Conservation (phyloP, 2,888 invertebrate species). For the Drosophila bunnanda region DNA sequence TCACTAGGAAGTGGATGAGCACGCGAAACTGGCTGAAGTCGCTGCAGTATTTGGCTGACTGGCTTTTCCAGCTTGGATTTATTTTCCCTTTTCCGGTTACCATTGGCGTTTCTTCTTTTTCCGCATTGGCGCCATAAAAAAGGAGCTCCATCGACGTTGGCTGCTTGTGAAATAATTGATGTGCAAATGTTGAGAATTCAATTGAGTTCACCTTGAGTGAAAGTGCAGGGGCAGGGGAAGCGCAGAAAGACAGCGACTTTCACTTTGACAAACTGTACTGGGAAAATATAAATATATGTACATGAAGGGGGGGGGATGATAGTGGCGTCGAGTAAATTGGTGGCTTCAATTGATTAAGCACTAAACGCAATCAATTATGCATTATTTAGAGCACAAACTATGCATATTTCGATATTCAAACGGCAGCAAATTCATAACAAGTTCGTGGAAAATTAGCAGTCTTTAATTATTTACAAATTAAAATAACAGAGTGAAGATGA, state of each 20-base stretch:
- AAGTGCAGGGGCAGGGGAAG: conserved; percentile 2
- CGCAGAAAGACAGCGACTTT: conserved; percentile 28
- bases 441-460: conserved; percentile 22
- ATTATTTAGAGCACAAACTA: conserved; percentile 20
- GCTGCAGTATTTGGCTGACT: conserved; percentile 43
- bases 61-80: conserved; percentile 17
- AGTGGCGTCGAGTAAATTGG: conserved; percentile 25
- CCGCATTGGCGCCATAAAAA: conserved; percentile 17
- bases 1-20: conserved; percentile 10
- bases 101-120: conserved; percentile 15
- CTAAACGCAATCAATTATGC: conserved; percentile 37
- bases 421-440: conserved; percentile 2
- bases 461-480: conserved; percentile 11
- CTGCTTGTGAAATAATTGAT: conserved; percentile 61
- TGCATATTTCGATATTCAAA: conserved; percentile 1
- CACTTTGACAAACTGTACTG: conserved; percentile 15
- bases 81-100: conserved; percentile 14
- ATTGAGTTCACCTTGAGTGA: conserved; percentile 55
- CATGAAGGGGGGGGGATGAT: neutral
- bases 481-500: neutral
- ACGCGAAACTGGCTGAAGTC: conserved; percentile 8
- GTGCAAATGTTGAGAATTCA: conserved; percentile 59
- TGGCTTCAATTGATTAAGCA: conserved; percentile 37
- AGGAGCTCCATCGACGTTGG: conserved; percentile 39
- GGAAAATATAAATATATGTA: neutral